These are phyloP conservation scores for Tachuris rubrigastra DNA, from an alignment of 2,113 vertebrate species.

Conservation along the genomic window DNA sequence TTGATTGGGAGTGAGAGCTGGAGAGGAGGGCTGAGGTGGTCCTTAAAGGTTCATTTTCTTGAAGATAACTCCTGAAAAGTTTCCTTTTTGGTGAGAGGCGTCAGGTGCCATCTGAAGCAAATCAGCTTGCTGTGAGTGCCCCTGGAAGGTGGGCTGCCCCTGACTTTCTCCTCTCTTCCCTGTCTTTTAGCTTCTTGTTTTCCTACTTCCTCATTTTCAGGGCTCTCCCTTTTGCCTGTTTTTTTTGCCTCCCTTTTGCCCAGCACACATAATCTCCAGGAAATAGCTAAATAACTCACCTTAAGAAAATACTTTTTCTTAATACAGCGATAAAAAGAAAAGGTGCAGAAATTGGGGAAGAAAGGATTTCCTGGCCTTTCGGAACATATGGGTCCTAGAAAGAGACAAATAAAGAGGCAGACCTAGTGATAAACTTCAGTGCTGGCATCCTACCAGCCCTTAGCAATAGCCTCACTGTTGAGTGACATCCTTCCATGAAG, in stretches of 20 bases:
- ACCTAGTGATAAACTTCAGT: background rate
- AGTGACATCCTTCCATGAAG: background rate
- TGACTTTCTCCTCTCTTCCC: background rate
- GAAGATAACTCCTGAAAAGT: background rate
- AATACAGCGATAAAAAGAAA: slow-evolving; percentile 57
- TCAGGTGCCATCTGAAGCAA: background rate
- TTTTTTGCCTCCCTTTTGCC: background rate
- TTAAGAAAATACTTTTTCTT: slow-evolving; percentile 56
- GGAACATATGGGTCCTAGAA: slow-evolving; percentile 47
- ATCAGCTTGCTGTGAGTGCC: background rate
- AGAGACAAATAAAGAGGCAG: background rate
- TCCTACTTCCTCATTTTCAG: background rate
- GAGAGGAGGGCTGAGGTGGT: background rate
- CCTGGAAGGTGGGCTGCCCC: background rate
- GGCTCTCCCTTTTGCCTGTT: background rate
- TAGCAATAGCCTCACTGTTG: background rate
- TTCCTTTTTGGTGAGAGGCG: background rate
- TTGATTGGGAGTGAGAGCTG: background rate
- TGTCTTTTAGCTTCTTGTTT: background rate
- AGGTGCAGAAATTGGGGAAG: slow-evolving; percentile 51
- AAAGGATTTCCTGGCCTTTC: background rate
- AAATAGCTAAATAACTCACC: slow-evolving; percentile 26
- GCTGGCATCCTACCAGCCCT: background rate
- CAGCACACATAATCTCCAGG: background rate
- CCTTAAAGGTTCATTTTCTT: background rate